Base-by-base conservation (phyloP, 2,888 invertebrate genomes). In the Argyra leucocephala region DNA sequence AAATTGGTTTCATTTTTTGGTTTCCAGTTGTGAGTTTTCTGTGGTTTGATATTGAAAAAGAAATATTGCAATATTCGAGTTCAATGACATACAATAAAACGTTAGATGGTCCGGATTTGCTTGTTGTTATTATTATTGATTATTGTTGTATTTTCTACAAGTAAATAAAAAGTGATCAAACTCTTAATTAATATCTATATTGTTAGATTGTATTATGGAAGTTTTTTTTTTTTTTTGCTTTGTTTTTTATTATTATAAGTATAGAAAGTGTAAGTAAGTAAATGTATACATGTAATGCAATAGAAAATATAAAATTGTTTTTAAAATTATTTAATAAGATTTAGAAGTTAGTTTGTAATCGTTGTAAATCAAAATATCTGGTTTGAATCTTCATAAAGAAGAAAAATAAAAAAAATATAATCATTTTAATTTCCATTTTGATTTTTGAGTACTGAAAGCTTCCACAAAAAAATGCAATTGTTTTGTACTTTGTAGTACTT, bases 181-280 rank as follows among this genome's bases (percentile, higher is more conserved):
- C 48, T 48, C n/a, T 15, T 48, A 12, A 48, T 48, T 18, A 48
- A 18, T 48, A 12, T 31, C 5, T 7, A 12, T 37, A 15, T 48
- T 31, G 31, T 31, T 15, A 48, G 48, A 48, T 48, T 15, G 5
- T 48, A 48, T 48, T 48, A 18, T 48, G 12, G n/a, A 48, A 15
- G n/a, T 48, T 48, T 48, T 48, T 6, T 1, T 18, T 48, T 18
- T n/a, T 9, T 48, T 48, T 2, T 48, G 48, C n/a, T n/a, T 18
- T 18, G 18, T 48, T 48, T 48, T 15, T 48, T 48, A 12, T 12
- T 12, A 48, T 18, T n/a, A 48, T 48, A 31, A 18, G 48, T n/a
- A 48, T 48, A 48, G 48, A 48, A 48, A 48, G 48, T 48, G 48
- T 48, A 48, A 48, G 48, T 48, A 48, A 31, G n/a, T n/a, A n/a